Evolutionary conservation across 1,140 invertebrate genomes (phyloP).

Genomic region (Phocides pigmalion): DNA sequence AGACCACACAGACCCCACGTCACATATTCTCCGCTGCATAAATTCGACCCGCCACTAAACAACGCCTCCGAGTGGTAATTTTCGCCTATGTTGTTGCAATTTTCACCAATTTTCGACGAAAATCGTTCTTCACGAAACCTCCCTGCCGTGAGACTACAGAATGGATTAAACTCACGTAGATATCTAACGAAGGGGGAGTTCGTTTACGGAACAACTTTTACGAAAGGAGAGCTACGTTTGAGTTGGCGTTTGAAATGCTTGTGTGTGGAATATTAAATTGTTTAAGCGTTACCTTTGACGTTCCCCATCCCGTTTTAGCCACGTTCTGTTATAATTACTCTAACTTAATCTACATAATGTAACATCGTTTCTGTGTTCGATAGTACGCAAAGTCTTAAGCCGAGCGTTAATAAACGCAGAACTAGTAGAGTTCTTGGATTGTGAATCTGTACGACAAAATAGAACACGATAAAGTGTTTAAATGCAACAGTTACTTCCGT

Average conservation of each 20-base stretch:
- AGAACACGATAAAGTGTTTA: conserved; percentile 53
- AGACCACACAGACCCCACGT: conserved; percentile 57
- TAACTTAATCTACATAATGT: conserved; percentile 71
- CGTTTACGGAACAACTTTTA: conserved; percentile 82
- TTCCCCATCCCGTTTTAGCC: conserved; percentile 60
- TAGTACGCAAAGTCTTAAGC: conserved; percentile 43
- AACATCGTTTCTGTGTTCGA: conserved; percentile 56
- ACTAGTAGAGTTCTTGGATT: conserved; percentile 40
- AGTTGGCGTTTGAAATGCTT: conserved; percentile 79
- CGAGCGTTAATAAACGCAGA: conserved; percentile 40
- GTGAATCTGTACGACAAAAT: conserved; percentile 43
- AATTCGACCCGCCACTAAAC: conserved; percentile 68
- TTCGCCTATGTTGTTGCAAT: conserved; percentile 78
- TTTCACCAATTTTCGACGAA: conserved; percentile 76
- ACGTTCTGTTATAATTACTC: conserved; percentile 77
- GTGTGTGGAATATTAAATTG: conserved; percentile 82
- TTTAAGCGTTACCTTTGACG: conserved; percentile 81
- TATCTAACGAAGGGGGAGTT: conserved; percentile 81
- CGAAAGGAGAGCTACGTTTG: conserved; percentile 77
- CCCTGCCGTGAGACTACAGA: conserved; percentile 55
- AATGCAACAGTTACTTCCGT: conserved; percentile 42
- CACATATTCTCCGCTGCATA: conserved; percentile 64
- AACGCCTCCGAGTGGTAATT: conserved; percentile 75
- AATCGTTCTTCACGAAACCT: conserved; percentile 64
- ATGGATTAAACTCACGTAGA: conserved; percentile 82